Conservation (phyloP, 2,888 invertebrate species). For the Agrypnus murinus region DNA sequence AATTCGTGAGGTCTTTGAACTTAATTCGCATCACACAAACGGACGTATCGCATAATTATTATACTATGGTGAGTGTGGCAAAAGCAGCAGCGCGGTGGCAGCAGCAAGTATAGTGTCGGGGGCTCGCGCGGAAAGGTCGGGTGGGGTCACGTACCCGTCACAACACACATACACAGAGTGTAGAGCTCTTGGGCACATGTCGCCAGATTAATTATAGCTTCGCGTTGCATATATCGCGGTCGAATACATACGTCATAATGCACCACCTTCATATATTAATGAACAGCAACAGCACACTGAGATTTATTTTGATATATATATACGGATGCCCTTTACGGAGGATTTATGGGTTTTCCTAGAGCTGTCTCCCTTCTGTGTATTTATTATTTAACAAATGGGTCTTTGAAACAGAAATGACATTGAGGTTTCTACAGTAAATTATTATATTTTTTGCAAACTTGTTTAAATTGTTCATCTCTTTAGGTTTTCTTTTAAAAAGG, state of each 20-base stretch:
- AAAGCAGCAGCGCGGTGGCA: constrained; percentile 5
- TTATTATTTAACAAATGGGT: too few species aligned
- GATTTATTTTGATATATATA: too few species aligned
- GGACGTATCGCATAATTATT: constrained; percentile 62
- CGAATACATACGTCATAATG: constrained; percentile 21
- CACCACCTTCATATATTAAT: constrained; percentile 1
- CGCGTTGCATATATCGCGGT: constrained; percentile 7
- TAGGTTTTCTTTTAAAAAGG: too few species aligned
- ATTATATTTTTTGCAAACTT: too few species aligned
- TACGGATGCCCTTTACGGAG: too few species aligned
- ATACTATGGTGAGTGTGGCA: constrained; percentile 46
- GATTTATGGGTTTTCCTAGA: too few species aligned
- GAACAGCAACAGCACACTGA: background rate
- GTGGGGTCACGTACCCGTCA: constrained; percentile 59
- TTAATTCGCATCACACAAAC: constrained; percentile 58
- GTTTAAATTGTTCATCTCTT: too few species aligned
- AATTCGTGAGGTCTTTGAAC: constrained; percentile 57
- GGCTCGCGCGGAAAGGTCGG: constrained; percentile 51
- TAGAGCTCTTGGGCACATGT: constrained; percentile 43
- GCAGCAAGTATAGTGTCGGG: constrained; percentile 30
- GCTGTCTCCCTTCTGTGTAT: too few species aligned
- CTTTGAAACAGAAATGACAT: too few species aligned
- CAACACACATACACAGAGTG: too few species aligned
- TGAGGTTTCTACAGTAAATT: too few species aligned
- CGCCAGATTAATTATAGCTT: constrained; percentile 43